A percentile compares a stretch with the other conserved stretches of the same genome.
Evolutionary conservation across 2,888 invertebrate species (phyloP).

Genomic region (Orchesella flavescens): DNA sequence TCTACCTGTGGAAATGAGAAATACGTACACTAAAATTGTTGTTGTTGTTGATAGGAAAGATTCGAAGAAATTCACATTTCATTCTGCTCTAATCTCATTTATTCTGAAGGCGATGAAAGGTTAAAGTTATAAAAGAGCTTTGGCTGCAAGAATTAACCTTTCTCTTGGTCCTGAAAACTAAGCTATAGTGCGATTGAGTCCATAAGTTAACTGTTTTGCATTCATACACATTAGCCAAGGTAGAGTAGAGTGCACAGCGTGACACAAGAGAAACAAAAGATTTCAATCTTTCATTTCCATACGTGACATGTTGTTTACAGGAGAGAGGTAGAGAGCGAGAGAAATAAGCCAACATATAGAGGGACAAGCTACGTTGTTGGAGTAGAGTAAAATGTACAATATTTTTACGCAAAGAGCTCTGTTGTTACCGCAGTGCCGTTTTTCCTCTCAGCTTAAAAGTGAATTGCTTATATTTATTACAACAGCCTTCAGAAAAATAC

Average conservation of each 20-base stretch:
- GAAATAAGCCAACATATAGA: not conserved
- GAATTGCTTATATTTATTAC: constrained; percentile 46
- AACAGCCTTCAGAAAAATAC: not conserved
- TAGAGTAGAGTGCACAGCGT: not conserved
- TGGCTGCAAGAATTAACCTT: not conserved
- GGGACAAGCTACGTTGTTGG: not conserved
- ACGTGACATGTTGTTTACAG: not conserved
- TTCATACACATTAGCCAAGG: not conserved
- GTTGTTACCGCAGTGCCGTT: constrained; percentile 32
- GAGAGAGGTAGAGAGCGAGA: not conserved
- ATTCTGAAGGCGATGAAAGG: too few relatives aligned
- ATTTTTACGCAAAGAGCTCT: not conserved
- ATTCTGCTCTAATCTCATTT: too few relatives aligned
- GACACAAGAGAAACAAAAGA: constrained; percentile 21
- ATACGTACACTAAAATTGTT: too few relatives aligned
- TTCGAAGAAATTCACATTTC: too few relatives aligned
- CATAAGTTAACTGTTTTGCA: not conserved
- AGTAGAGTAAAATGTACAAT: constrained; percentile 12
- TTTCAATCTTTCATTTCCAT: constrained; percentile 33
- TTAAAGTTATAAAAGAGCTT: not conserved
- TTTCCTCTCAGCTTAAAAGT: constrained; percentile 13
- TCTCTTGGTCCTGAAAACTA: not conserved
- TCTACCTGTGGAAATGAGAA: not conserved
- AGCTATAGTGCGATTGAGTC: not conserved
- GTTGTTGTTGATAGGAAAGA: too few relatives aligned